phyloP scores from a whole-genome alignment of 2,888 invertebrate species.

The Caenorhabditis drosophilae region DNA sequence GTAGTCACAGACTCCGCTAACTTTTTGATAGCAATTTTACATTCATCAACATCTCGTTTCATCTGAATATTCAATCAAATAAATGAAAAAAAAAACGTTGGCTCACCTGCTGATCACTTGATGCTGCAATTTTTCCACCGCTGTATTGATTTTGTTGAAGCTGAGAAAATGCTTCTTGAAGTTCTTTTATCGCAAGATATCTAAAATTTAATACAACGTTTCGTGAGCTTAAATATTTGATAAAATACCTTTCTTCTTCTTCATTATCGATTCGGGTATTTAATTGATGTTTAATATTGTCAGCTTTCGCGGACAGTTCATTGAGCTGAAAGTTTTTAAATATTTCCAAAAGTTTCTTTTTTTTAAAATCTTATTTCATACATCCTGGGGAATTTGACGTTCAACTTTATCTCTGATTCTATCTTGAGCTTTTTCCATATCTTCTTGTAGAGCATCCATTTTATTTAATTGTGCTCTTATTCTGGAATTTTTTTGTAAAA shows the following conservation, averaged over 20 bases:
- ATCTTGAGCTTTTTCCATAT: constrained; percentile 65
- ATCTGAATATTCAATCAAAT: constrained; percentile 11
- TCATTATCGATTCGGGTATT: constrained; percentile 65
- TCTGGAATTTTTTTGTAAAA: constrained; percentile 3
- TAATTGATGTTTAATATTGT: constrained; percentile 65
- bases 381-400: constrained; percentile 67
- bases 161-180: constrained; percentile 65
- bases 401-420: constrained; percentile 66
- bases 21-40: constrained; percentile 68
- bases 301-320: constrained; percentile 65
- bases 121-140: constrained; percentile 21
- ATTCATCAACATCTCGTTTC: constrained; percentile 64
- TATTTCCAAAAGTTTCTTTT: constrained; percentile 2
- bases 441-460: constrained; percentile 63
- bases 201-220: constrained; percentile 19
- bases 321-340: constrained; percentile 54
- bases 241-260: constrained; percentile 61
- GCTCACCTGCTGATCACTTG: constrained; percentile 19
- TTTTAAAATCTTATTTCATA: constrained; percentile 31
- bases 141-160: constrained; percentile 38
- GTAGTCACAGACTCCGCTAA: constrained; percentile 67
- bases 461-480: constrained; percentile 55
- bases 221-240: not conserved
- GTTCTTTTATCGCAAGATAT: constrained; percentile 65
- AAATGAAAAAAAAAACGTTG: not conserved